Evolutionary conservation across 2,888 invertebrate genomes (phyloP), one percentile per base, ranked within the genome.

Genomic region (Coenonympha glycerion): DNA sequence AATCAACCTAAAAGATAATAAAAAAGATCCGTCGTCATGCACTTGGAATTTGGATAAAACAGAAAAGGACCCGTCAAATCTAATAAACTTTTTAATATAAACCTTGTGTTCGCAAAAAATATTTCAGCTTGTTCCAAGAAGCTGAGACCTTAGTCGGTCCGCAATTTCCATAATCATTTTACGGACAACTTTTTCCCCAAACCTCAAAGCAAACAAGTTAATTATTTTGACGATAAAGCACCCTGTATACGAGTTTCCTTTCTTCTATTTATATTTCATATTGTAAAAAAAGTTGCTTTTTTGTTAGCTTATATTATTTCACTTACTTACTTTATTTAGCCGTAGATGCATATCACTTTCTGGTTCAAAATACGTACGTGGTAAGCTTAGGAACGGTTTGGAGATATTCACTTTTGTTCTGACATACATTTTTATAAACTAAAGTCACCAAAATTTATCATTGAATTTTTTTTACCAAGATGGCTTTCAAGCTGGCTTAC

Each of bases 171-270:
- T 55, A 51, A 51, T 55, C 24, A 62, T 59, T 59, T 61, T 58
- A 62, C 59, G 45, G 37, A 37, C 31, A 44, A 53, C 58, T 50
- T 51, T 33, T 45, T 44, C 45, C 63, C 58, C 45, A 45, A 59
- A 55, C 56, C 56, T 58, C 60, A 52, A 52, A 56, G 55, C 49
- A 55, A 52, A 53, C 39, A 50, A 53, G 52, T 55, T 51, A 56
- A 56, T 52, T 58, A 51, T 36, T 47, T 48, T 30, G 30, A 28
- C 30, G 16, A 41, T 21, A 48, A 48, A 48, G 24, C 47, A 42
- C 40, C 47, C 47, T 47, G 33, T 40, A 34, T 47, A 49, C 52
- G 28, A 47, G 41, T 42, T 48, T 53, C 48, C 49, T 8, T 6
- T 24, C 19, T 18, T 36, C 36, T 13, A 36, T 46, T n/a, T n/a